Percentiles rank a stretch among this genome's conserved stretches.
Evolutionary conservation across 2,113 vertebrate genomes (phyloP).

Genomic region (Hyaena hyaena): DNA sequence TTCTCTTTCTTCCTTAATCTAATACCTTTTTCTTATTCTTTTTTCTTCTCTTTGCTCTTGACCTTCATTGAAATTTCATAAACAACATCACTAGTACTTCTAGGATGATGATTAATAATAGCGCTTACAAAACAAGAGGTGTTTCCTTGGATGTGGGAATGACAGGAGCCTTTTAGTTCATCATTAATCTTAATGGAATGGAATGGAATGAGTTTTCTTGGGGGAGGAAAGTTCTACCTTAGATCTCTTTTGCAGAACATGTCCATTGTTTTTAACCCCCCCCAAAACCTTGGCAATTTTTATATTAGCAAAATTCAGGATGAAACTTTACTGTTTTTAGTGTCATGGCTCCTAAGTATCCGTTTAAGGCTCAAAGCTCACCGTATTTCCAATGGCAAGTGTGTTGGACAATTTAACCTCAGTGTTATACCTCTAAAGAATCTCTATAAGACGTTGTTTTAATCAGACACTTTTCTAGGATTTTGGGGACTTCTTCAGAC

Average conservation of each 20-base stretch:
- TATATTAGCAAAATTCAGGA: background rate
- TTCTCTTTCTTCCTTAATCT: background rate
- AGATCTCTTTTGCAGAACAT: background rate
- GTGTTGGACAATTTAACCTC: background rate
- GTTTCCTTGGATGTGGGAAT: background rate
- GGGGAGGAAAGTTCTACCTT: background rate
- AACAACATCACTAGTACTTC: background rate
- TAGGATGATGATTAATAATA: background rate
- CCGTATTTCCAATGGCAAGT: background rate
- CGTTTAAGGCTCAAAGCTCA: background rate
- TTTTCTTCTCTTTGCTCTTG: background rate
- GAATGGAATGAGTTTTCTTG: background rate
- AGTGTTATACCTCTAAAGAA: background rate
- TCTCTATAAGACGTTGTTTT: background rate
- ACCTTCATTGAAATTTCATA: background rate
- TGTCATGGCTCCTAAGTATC: background rate
- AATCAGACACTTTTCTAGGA: background rate
- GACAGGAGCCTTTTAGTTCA: background rate
- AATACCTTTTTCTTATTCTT: background rate
- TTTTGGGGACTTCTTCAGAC: background rate
- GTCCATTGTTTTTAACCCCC: background rate
- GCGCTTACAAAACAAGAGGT: background rate
- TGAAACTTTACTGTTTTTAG: background rate
- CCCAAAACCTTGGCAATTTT: background rate
- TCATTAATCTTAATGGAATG: background rate